Conservation (phyloP, 2,797 vertebrate species). For the Rhabdophis nuchalis region DNA sequence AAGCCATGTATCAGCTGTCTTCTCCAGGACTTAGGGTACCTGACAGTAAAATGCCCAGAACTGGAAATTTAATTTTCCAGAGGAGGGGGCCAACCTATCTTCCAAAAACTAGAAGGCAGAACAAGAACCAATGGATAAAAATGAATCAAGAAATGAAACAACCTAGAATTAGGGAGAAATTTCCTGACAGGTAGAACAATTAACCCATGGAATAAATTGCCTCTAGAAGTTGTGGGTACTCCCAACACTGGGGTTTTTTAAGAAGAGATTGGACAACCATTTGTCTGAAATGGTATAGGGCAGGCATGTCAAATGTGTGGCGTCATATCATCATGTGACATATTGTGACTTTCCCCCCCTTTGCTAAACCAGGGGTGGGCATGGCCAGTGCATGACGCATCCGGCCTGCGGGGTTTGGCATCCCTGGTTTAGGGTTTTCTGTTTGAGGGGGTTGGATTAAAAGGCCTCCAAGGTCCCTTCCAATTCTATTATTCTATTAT, state of each 20-base stretch:
- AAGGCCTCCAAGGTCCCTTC: not conserved
- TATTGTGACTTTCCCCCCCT: no score
- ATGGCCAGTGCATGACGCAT: no score
- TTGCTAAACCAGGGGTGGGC: no score
- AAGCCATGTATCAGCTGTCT: not conserved
- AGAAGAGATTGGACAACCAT: not conserved
- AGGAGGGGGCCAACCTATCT: not conserved
- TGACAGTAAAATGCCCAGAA: not conserved
- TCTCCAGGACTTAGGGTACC: not conserved
- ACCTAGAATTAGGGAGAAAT: not conserved
- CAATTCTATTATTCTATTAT: not conserved
- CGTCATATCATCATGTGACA: no score
- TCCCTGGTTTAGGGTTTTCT: not conserved
- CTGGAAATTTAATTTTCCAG: not conserved
- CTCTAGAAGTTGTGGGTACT: not conserved
- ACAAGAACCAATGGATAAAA: not conserved
- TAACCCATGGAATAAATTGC: not conserved
- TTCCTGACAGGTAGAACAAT: not conserved
- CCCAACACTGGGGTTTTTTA: not conserved
- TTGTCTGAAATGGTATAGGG: not conserved
- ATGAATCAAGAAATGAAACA: not conserved
- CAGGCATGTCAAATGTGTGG: no score
- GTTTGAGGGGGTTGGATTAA: not conserved
- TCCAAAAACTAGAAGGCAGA: not conserved
- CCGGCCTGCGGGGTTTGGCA: no score